A percentile compares a stretch with the other conserved stretches of the same genome.
phyloP scores from a whole-genome alignment of 2,797 vertebrate species.

The Pangasius krempfi region DNA sequence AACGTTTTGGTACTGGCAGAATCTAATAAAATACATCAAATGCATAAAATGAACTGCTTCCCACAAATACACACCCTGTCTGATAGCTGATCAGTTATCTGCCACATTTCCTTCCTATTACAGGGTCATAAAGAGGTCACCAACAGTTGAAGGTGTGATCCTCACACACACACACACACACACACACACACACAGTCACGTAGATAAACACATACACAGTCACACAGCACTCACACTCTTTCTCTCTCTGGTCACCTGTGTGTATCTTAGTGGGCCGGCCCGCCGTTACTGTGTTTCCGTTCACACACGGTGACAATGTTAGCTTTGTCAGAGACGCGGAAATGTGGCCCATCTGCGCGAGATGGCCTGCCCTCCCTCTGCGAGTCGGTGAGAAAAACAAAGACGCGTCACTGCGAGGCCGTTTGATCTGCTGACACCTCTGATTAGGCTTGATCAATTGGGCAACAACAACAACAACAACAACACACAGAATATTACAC shows the following conservation, averaged over 20 bases:
- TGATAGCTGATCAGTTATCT: slow-evolving; percentile 58
- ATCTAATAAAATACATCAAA: neutral
- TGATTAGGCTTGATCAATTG: slow-evolving; percentile 44
- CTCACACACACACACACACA: slow-evolving; percentile 46
- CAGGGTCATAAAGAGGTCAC: slow-evolving; percentile 75
- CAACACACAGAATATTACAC: neutral
- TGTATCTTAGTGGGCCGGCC: slow-evolving; percentile 54
- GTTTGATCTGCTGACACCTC: slow-evolving; percentile 29
- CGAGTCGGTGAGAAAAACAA: slow-evolving; percentile 46
- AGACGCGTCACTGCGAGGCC: neutral
- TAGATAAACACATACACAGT: slow-evolving; percentile 50
- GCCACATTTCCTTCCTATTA: slow-evolving; percentile 64
- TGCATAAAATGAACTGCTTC: neutral
- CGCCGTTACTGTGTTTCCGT: slow-evolving; percentile 44
- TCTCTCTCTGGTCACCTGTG: slow-evolving; percentile 61
- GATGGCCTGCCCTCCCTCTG: neutral
- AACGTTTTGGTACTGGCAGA: neutral
- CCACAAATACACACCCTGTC: slow-evolving; percentile 41
- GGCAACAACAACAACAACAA: slow-evolving; percentile 7
- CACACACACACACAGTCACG: slow-evolving; percentile 50
- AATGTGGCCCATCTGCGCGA: slow-evolving; percentile 42
- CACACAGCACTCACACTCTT: slow-evolving; percentile 25
- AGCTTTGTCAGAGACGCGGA: slow-evolving; percentile 53
- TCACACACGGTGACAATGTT: slow-evolving; percentile 59
- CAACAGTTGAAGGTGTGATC: slow-evolving; percentile 52